Evolutionary conservation across 2,797 vertebrate genomes (phyloP).

Genomic region (Acanthornis magna): DNA sequence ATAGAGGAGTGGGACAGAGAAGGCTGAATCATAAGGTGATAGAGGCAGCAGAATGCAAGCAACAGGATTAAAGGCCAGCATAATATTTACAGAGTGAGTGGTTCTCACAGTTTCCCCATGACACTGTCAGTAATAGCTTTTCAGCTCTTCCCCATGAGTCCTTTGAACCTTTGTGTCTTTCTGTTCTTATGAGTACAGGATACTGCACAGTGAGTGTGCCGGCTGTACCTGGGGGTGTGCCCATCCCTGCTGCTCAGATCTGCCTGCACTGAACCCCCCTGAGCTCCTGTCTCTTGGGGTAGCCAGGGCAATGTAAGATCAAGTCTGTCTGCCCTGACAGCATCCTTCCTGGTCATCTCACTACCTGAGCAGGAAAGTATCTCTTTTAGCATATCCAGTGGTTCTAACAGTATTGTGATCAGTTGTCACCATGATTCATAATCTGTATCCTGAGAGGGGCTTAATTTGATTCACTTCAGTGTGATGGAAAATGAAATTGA

Average conservation of each 20-base stretch:
- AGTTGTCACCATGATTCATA: neutral
- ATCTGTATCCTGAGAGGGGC: neutral
- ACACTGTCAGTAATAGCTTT: neutral
- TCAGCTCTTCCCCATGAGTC: neutral
- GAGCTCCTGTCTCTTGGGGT: neutral
- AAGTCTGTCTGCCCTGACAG: neutral
- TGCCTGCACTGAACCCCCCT: neutral
- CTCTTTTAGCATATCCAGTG: neutral
- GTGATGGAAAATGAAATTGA: neutral
- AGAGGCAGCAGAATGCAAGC: neutral
- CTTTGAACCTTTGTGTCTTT: neutral
- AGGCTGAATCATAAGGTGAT: neutral
- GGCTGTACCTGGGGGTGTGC: neutral
- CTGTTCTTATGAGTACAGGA: neutral
- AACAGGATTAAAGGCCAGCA: neutral
- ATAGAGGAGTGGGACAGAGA: neutral
- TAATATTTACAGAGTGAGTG: neutral
- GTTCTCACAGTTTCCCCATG: neutral
- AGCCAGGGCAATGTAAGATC: neutral
- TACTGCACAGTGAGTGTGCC: neutral
- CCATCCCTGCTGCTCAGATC: neutral
- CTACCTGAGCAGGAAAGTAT: neutral
- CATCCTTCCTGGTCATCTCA: neutral
- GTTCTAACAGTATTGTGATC: neutral
- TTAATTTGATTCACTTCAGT: neutral